Evolutionary conservation across 2,888 invertebrate genomes (phyloP).

Genomic region (Diaprepes abbreviatus): DNA sequence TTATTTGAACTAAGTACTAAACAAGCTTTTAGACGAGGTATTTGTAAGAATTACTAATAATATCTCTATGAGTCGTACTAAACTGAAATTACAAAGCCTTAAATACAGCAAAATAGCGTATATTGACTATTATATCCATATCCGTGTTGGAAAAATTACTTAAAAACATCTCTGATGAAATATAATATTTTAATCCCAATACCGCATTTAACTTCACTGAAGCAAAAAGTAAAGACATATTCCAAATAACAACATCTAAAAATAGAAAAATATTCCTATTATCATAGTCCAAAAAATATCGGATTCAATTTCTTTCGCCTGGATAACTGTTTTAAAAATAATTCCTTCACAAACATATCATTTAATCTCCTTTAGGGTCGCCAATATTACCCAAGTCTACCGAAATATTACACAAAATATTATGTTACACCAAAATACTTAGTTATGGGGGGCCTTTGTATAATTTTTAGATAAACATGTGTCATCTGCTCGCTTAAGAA

Average conservation of each 20-base stretch:
- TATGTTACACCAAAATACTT: conserved; percentile 57
- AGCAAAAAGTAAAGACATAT: conserved; percentile 38
- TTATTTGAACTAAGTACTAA: too few species aligned
- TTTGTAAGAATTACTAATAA: too few species aligned
- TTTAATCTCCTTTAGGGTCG: conserved; percentile 54
- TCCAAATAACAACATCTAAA: conserved; percentile 30
- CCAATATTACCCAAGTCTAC: conserved; percentile 55
- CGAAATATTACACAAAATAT: conserved; percentile 62
- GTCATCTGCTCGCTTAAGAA: conserved; percentile 57
- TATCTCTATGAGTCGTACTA: too few species aligned
- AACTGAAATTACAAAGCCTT: too few species aligned
- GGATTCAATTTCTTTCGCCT: conserved; percentile 59
- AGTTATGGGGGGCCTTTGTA: conserved; percentile 53
- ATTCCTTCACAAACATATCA: conserved; percentile 60
- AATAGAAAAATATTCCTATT: conserved; percentile 47
- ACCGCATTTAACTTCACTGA: conserved; percentile 12
- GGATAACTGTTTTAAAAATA: conserved; percentile 58
- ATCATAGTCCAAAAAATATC: conserved; percentile 51
- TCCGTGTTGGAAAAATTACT: too few species aligned
- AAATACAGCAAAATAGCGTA: too few species aligned
- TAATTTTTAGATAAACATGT: conserved; percentile 59
- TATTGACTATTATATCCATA: too few species aligned
- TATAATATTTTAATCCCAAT: conserved; percentile 33
- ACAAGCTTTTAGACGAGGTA: too few species aligned
- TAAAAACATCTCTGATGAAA: conserved; percentile 7